Base-by-base conservation (phyloP, 2,113 vertebrate species). In the Poeciliopsis occidentalis region DNA sequence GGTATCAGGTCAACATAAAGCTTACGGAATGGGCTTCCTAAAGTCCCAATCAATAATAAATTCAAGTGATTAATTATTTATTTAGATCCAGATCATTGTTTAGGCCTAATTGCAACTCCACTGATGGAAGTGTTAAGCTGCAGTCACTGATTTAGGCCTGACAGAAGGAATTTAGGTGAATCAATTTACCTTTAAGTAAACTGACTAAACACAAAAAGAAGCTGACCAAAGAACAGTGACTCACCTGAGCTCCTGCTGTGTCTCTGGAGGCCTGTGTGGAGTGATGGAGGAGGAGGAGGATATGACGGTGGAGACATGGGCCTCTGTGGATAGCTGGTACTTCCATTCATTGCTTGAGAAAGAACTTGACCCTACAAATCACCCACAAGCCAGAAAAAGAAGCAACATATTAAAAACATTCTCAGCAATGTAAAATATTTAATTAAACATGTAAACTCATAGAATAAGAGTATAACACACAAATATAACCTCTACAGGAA, bases 291-390 rank as follows among this genome's bases (percentile, higher is more conserved):
- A 27, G 95, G 95, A 74, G 96, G 93, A 63, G 96, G 94, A 81
- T 96, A 97, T 4, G 95, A 94, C 12, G 95, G 94, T 39, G 97
- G 96, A 79, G 97, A 98, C 88, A 97, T 95, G 57, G 97, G 95
- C 87, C 97, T 96, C 87, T 96, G 96, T 73, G 95, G 95, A 85
- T 94, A 94, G 63, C 93, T 93, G 64, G 94, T 81, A 79, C 92
- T 96, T 82, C 98, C 98, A 88, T 99, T 99, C 93, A 99, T 94
- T 44, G 96, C 94, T 84, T 92, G 85, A 69, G 88, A 90, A 68
- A 93, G 87, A 69, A 97, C 91, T 92, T 96, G 96, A 92, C 95
- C 95, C 97, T 98, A 91, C 30, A 82, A 77, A 89, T 86, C 88
- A 93, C 32, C 92, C 86, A 92, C 89, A 88, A 83, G 19, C 47